These are phyloP conservation scores for Scytalopus superciliaris DNA, from an alignment of 2,113 vertebrate species.

Conservation along the genomic window DNA sequence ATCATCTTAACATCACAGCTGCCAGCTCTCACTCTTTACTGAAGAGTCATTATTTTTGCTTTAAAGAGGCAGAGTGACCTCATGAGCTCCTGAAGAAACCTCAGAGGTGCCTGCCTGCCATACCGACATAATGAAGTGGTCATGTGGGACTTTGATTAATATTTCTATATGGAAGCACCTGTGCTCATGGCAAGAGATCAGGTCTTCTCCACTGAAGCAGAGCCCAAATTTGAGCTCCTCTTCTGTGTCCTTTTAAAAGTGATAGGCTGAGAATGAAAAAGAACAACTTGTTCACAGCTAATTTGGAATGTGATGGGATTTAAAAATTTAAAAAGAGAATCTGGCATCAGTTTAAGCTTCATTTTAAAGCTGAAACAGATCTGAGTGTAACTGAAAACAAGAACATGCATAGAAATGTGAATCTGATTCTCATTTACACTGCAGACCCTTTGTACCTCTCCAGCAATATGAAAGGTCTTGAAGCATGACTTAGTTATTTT, in stretches of 20 bases:
- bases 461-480: background rate
- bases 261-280: background rate
- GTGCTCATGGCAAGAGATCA: background rate
- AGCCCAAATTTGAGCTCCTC: background rate
- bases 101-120: slow-evolving; percentile 31
- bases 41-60: slow-evolving; percentile 16
- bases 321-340: background rate
- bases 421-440: background rate
- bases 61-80: slow-evolving; percentile 29
- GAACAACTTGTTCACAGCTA: background rate
- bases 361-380: slow-evolving; percentile 18
- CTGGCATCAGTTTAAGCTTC: background rate
- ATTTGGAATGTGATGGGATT: background rate
- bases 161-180: slow-evolving; percentile 38
- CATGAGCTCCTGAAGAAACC: slow-evolving; percentile 40
- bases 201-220: background rate
- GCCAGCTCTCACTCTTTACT: slow-evolving; percentile 39
- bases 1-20: slow-evolving; percentile 47
- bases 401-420: background rate
- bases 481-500: background rate
- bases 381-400: background rate
- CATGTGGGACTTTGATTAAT: slow-evolving; percentile 6
- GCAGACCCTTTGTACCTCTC: background rate
- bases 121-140: background rate
- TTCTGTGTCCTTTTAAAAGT: background rate